Evolutionary conservation across 1,140 invertebrate genomes (phyloP), one percentile per base, ranked within the genome.

Genomic region (Melitaea cinxia): DNA sequence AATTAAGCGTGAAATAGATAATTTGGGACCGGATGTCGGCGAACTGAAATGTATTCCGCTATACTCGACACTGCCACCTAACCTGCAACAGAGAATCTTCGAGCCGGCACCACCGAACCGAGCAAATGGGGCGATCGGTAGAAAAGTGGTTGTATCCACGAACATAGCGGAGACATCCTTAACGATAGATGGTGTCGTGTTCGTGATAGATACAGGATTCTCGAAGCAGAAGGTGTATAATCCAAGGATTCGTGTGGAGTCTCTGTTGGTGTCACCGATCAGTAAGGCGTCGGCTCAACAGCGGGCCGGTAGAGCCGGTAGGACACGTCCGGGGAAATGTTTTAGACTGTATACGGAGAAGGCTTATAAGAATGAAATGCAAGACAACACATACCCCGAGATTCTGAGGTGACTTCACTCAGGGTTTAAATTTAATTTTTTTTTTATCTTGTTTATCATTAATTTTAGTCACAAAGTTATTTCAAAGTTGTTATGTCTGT

Each of bases 141-240:
- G 98, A 15, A 99, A 99, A 92, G 95, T 91, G 17, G 98, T 99
- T 0, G 97, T 99, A 0, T 99, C 98, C 0, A 99, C 99, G 0
- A 99, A 99, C 84, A 99, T 99, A 75, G 99, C 99, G 0, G 99
- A 99, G 93, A 99, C 99, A 0, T 99, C 98, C 0, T 91, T 99
- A 3, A 99, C 99, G 0, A 99, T 99, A 78, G 99, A 99, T 83
- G 99, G 99, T 62, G 98, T 99, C n/a, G 99, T 99, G 4, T 99
- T 99, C 92, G 99, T 99, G 0, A 99, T 99, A 82, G 99, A 99
- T 93, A 98, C 99, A n/a, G 99, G 99, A 12, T 99, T 99, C 93
- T 98, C 98, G 0, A 99, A 99, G 89, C 99, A 99, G 89, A 99
- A 89, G 59, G 86, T 89, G 37, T 88, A 88, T 55, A 88, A 90